Evolutionary conservation across 2,113 vertebrate species (phyloP).

Genomic region (Vidua chalybeata): DNA sequence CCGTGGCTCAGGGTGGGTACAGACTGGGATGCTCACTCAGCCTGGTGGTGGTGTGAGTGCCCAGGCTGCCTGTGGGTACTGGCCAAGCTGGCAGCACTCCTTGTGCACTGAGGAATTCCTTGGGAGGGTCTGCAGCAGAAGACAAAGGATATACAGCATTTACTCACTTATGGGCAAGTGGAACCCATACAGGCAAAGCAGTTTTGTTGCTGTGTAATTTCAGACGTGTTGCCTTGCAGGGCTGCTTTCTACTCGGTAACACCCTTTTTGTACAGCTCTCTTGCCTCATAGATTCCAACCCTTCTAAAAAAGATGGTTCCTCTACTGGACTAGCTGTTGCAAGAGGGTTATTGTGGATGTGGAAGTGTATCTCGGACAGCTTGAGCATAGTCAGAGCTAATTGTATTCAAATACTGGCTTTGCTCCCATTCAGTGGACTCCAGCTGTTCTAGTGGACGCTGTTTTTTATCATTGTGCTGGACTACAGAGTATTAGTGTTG

Average conservation of each 20-base stretch:
- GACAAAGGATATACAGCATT: background rate
- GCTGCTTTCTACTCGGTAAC: background rate
- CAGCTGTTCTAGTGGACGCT: background rate
- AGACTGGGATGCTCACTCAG: fast-evolving
- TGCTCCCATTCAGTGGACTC: background rate
- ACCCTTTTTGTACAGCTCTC: background rate
- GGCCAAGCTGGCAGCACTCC: fast-evolving
- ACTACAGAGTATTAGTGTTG: background rate
- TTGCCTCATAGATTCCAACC: background rate
- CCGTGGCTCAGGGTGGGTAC: background rate
- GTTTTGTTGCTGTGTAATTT: background rate
- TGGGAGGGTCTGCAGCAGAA: background rate
- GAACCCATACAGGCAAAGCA: background rate
- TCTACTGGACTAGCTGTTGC: background rate
- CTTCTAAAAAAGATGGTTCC: background rate
- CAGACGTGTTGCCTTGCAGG: background rate
- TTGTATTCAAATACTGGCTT: background rate
- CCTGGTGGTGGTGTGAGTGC: background rate
- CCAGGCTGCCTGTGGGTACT: background rate
- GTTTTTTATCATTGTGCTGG: background rate
- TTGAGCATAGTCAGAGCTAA: background rate
- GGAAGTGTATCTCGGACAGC: background rate
- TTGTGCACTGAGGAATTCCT: fast-evolving
- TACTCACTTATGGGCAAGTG: background rate
- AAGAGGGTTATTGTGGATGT: background rate